A percentile compares a stretch with the other conserved stretches of the same genome.
Evolutionary conservation across 2,797 vertebrate species (phyloP).

Genomic region (Lithobates sylvaticus): DNA sequence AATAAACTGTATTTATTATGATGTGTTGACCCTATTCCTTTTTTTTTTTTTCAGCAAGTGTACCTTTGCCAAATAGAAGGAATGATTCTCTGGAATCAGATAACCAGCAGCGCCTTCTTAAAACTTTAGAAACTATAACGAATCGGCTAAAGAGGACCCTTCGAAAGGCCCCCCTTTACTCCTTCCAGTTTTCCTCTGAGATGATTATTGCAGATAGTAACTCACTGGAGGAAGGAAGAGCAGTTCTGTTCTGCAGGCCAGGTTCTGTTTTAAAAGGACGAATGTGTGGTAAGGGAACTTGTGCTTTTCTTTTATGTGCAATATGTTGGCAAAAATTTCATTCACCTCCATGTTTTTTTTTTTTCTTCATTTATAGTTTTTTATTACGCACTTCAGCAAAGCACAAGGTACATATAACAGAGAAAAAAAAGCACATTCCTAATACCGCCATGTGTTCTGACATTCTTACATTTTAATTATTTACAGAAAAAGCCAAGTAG

Average conservation of each 20-base stretch:
- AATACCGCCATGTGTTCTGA: no score
- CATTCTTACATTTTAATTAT: no score
- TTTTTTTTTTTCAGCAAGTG: conserved; percentile 87
- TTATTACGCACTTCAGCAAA: no score
- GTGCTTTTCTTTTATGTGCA: not conserved
- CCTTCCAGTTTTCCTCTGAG: conserved; percentile 90
- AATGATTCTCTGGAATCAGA: conserved; percentile 92
- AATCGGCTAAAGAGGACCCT: conserved; percentile 92
- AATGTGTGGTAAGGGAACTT: conserved; percentile 90
- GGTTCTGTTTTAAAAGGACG: conserved; percentile 92
- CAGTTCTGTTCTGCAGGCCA: conserved; percentile 90
- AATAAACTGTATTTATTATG: no score
- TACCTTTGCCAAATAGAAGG: conserved; percentile 91
- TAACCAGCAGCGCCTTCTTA: conserved; percentile 92
- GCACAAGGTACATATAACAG: no score
- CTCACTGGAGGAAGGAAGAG: conserved; percentile 89
- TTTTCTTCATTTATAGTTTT: no score
- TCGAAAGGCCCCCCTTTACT: conserved; percentile 89
- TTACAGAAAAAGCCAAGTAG: no score
- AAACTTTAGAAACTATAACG: conserved; percentile 90
- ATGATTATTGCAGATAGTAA: conserved; percentile 92
- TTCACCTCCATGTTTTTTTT: no score
- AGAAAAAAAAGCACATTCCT: no score
- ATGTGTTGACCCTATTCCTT: conserved; percentile 58
- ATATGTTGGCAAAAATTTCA: not conserved